Evolutionary conservation across 1,140 invertebrate species (phyloP).

Genomic region (Ylistrum balloti): DNA sequence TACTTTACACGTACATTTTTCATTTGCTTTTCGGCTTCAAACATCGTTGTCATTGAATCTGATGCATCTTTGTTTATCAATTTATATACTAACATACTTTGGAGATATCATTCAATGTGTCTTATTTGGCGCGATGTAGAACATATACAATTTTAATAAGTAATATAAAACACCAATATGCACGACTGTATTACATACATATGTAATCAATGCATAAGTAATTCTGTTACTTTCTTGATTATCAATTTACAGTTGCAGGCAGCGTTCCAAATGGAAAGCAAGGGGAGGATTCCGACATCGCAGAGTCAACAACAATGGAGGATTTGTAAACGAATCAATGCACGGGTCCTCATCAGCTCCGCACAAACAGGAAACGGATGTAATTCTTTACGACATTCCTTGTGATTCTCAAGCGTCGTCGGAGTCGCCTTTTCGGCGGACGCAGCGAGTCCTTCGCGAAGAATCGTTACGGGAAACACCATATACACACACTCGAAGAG

Average conservation of each 20-base stretch:
- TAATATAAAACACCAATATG: no score
- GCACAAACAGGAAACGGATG: not conserved
- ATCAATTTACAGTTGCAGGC: not conserved
- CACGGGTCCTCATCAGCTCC: not conserved
- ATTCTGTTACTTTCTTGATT: no score
- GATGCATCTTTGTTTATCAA: no score
- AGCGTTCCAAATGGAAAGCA: not conserved
- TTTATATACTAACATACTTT: no score
- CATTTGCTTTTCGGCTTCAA: no score
- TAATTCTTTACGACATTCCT: not conserved
- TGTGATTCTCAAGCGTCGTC: not conserved
- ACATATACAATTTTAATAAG: no score
- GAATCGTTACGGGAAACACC: not conserved
- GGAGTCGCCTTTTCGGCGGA: not conserved
- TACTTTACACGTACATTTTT: no score
- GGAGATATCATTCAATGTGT: no score
- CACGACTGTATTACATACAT: no score
- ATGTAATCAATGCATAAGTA: no score
- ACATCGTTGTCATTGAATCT: no score
- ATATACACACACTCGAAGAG: not conserved
- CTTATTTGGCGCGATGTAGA: no score
- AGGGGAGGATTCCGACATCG: conserved; percentile 2
- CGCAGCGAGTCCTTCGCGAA: not conserved
- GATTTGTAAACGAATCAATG: not conserved
- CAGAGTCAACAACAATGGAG: not conserved